Base-by-base conservation (phyloP, 64 coral and sea anemone species). In the Hydrozoanthus tunicans region DNA sequence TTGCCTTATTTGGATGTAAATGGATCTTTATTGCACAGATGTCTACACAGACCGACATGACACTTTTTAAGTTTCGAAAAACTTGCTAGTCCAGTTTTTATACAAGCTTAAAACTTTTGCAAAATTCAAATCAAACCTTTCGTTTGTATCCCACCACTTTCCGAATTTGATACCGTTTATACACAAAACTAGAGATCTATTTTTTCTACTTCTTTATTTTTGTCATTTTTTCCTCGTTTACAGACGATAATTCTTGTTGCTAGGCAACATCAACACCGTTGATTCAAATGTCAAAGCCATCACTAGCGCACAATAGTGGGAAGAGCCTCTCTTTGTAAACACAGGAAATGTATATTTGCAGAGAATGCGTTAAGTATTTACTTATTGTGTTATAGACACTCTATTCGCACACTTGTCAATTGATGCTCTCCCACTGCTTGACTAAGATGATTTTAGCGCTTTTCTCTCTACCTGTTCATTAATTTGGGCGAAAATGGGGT, bases 311-410 rank as follows among this genome's bases (percentile, higher is more conserved):
- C 60, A 63, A 82, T 51, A 10, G 26, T 12, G 4, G 5, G 7
- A 63, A 53, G 12, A 27, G 51, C 17, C 2, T 52, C 12, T 3
- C 60, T 64, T 82, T 64, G 69, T 73, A 60, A 24, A 86, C 24
- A 74, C n/a, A 58, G 83, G 56, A 59, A 86, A 56, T 71, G 3
- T 73, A 74, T 72, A 59, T 74, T 85, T 70, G 52, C 51, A 10
- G 69, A 71, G 23, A 86, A 5, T 83, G 61, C 51, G 13, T 51
- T 8, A 3, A 59, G 24, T 73, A 12, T 88, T 75, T 74, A 74
- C 56, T 75, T 7, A 88, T 51, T 75, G 56, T 88, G n/a, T 73
- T 60, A 70, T 88, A 25, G 53, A 73, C 14, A 88, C 67, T 88
- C 84, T 61, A 88, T 88, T 88, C 56, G 60, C 84, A 75, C 56